Conservation (phyloP, 2,797 vertebrate genomes). For the Rhinoraja longicauda region DNA sequence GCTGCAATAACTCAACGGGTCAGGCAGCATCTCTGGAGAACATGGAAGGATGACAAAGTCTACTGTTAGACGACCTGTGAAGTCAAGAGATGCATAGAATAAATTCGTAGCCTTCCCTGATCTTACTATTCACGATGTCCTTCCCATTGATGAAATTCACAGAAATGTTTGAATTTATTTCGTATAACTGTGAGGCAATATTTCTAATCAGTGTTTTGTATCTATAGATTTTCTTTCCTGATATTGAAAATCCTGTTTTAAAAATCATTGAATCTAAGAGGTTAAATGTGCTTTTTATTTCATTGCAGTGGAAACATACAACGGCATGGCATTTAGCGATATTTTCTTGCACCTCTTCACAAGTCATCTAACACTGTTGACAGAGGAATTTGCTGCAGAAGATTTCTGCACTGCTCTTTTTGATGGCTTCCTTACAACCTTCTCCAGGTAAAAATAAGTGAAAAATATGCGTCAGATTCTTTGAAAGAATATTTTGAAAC, state of each 20-base stretch:
- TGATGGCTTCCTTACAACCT: conserved; percentile 81
- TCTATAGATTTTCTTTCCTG: neutral
- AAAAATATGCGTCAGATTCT: neutral
- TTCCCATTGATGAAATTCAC: neutral
- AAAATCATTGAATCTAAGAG: neutral
- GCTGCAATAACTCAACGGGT: too few relatives aligned
- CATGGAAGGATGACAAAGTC: too few relatives aligned
- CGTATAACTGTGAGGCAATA: neutral
- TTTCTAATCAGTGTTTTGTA: neutral
- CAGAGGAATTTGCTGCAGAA: conserved; percentile 82
- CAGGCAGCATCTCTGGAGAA: too few relatives aligned
- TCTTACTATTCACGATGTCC: too few relatives aligned
- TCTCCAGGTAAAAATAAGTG: conserved; percentile 71
- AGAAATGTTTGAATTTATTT: neutral
- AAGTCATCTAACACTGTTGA: conserved; percentile 81
- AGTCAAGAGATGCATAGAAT: too few relatives aligned
- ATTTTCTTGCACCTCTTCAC: conserved; percentile 92
- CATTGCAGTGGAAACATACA: conserved; percentile 78
- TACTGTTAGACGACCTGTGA: too few relatives aligned
- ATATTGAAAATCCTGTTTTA: neutral
- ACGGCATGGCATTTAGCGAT: conserved; percentile 85
- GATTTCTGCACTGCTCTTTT: conserved; percentile 87
- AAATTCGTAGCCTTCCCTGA: too few relatives aligned
- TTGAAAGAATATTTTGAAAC: neutral
- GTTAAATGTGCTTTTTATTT: neutral